These are phyloP conservation scores for Anoura caudifer DNA, from an alignment of 2,113 vertebrate species.

Conservation along the genomic window DNA sequence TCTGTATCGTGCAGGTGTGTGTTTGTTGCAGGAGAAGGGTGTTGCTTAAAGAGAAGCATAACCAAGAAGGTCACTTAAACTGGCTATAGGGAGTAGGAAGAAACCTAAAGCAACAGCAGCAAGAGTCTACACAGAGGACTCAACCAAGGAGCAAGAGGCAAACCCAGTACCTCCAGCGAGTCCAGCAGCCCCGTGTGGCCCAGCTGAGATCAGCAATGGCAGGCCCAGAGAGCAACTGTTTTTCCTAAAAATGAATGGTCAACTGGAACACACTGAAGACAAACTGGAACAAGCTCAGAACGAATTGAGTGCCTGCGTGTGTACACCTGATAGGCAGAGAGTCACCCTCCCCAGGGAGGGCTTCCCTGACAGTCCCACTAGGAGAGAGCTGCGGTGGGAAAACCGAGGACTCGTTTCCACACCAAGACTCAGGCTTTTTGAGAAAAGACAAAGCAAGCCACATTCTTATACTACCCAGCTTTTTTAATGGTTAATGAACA, in stretches of 20 bases:
- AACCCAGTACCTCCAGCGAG: conserved; percentile 99
- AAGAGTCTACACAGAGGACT: conserved; percentile 89
- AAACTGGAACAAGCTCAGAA: conserved; percentile 99
- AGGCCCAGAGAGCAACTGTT: conserved; percentile 99
- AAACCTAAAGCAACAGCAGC: conserved; percentile 98
- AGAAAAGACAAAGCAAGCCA: conserved; percentile 82
- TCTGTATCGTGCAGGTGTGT: not conserved
- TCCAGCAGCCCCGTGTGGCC: conserved; percentile 96
- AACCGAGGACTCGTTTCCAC: conserved; percentile 96
- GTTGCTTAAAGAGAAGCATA: not conserved
- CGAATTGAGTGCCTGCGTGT: conserved; percentile 99
- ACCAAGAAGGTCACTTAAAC: conserved; percentile 64
- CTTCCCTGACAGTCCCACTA: conserved; percentile 89
- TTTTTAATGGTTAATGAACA: conserved; percentile 96
- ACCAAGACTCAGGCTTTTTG: conserved; percentile 98
- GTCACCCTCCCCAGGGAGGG: conserved; percentile 79
- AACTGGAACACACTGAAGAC: conserved; percentile 99
- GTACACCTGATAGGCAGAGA: conserved; percentile 99
- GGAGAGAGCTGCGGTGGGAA: conserved; percentile 97
- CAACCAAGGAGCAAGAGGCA: conserved; percentile 99
- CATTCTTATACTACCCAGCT: conserved; percentile 93
- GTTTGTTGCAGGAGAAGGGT: too few species aligned
- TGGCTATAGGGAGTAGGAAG: conserved; percentile 96
- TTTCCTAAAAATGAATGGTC: conserved; percentile 99
- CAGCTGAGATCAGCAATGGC: conserved; percentile 98